These are phyloP conservation scores for Lepidochrysops patricia DNA, from an alignment of 2,888 invertebrate species.

Conservation along the genomic window DNA sequence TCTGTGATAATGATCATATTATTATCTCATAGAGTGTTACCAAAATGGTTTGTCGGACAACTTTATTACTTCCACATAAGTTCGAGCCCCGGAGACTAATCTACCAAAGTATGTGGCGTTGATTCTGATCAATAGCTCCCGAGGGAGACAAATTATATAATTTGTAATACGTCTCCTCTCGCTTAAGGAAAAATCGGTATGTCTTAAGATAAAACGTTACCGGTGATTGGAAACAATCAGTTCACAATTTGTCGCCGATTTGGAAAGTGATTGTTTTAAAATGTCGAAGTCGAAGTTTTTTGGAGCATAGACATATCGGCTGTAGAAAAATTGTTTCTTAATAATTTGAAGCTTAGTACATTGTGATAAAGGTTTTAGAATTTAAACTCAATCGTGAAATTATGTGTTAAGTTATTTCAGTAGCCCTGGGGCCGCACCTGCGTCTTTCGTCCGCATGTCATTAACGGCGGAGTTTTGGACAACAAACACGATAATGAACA, in stretches of 20 bases:
- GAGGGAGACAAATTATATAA: constrained; percentile 55
- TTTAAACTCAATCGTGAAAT: too few relatives aligned
- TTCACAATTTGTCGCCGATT: constrained; percentile 13
- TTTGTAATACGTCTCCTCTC: constrained; percentile 38
- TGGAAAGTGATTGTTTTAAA: background rate
- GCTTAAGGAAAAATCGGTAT: constrained; percentile 46
- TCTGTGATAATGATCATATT: background rate
- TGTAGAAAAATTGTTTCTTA: background rate
- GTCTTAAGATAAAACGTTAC: constrained; percentile 17
- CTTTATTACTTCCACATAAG: constrained; percentile 10
- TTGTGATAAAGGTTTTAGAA: too few relatives aligned
- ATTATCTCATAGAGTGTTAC: background rate
- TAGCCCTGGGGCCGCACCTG: too few relatives aligned
- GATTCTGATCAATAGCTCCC: constrained; percentile 43
- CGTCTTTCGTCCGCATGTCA: too few relatives aligned
- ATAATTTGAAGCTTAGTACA: background rate
- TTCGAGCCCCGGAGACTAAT: constrained; percentile 25
- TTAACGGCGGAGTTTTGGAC: too few relatives aligned
- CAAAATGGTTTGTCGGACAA: background rate
- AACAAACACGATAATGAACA: too few relatives aligned
- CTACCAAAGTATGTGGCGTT: constrained; percentile 24
- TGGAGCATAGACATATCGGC: background rate
- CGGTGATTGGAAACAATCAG: constrained; percentile 13
- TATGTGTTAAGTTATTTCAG: too few relatives aligned
- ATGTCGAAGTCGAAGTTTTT: background rate